Evolutionary conservation across 2,797 vertebrate genomes (phyloP).

Genomic region (Microctenopoma steveboyesi): DNA sequence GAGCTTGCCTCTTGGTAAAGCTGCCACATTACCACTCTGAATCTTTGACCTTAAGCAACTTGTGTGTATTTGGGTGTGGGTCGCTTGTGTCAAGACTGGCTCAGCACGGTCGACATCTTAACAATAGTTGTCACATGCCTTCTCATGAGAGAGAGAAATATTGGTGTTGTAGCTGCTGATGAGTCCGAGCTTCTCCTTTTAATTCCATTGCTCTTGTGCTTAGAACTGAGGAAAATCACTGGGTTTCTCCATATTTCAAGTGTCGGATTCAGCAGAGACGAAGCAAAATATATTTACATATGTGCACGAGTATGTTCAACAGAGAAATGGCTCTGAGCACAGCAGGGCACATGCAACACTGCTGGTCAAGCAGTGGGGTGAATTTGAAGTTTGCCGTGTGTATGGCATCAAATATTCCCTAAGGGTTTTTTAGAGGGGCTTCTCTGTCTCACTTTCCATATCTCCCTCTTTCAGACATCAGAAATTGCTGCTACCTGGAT

Average conservation of each 20-base stretch:
- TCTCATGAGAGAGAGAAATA: constrained; percentile 14
- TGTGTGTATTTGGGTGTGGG: constrained; percentile 8
- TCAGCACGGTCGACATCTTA: constrained; percentile 56
- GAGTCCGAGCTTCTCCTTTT: not conserved
- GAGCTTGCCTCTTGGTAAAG: no score
- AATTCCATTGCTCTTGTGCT: not conserved
- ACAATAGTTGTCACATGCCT: constrained; percentile 38
- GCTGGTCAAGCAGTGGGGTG: no score
- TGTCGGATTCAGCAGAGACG: no score
- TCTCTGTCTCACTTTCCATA: not conserved
- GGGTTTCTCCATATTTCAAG: not conserved
- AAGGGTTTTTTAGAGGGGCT: constrained; percentile 1
- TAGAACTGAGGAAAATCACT: constrained; percentile 10
- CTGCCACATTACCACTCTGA: no score
- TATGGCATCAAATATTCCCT: constrained; percentile 13
- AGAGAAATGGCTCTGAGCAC: no score
- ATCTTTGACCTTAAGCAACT: constrained; percentile 1
- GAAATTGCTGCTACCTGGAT: not conserved
- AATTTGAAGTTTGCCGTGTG: not conserved
- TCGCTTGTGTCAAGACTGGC: constrained; percentile 20
- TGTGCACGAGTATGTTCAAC: no score
- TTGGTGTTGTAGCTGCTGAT: constrained; percentile 1
- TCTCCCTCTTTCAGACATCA: constrained; percentile 7
- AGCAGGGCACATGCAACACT: no score
- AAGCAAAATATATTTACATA: no score